phyloP scores from a whole-genome alignment of 2,888 invertebrate genomes.

The Parelbella ahira region DNA sequence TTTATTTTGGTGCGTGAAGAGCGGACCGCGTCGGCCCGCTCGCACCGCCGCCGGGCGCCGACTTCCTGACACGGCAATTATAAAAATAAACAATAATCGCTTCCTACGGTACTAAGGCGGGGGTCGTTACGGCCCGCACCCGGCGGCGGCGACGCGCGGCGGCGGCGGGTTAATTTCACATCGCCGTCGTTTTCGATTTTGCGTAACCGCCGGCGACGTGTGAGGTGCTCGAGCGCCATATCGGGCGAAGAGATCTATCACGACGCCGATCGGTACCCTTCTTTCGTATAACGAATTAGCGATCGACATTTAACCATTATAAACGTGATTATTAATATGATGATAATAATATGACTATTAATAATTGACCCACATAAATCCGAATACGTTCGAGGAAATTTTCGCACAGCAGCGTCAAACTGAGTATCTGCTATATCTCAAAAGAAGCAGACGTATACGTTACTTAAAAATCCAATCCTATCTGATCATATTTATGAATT shows the following conservation, averaged over 20 bases:
- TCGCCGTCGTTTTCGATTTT: conserved; percentile 37
- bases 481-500: too few species aligned
- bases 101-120: conserved; percentile 63
- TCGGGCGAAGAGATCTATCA: conserved; percentile 31
- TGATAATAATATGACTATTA: too few species aligned
- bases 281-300: too few species aligned
- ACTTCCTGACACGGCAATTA: conserved; percentile 71
- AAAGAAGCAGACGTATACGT: too few species aligned
- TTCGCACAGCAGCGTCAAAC: too few species aligned
- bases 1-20: conserved; percentile 53
- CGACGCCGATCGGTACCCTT: too few species aligned
- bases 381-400: too few species aligned
- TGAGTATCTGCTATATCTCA: too few species aligned
- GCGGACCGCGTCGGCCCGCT: conserved; percentile 38
- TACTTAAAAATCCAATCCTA: too few species aligned
- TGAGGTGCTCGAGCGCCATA: conserved; percentile 62
- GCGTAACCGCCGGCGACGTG: conserved; percentile 62
- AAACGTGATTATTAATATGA: too few species aligned
- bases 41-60: conserved; percentile 34
- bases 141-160: conserved; percentile 49
- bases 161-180: conserved; percentile 61
- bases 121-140: conserved; percentile 48
- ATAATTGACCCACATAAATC: too few species aligned
- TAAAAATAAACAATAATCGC: conserved; percentile 76
- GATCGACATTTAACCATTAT: too few species aligned